Percentiles rank a stretch among this genome's conserved stretches.
These are phyloP conservation scores for Mormyrus iriodes DNA, from an alignment of 2,113 vertebrate species.

Conservation along the genomic window DNA sequence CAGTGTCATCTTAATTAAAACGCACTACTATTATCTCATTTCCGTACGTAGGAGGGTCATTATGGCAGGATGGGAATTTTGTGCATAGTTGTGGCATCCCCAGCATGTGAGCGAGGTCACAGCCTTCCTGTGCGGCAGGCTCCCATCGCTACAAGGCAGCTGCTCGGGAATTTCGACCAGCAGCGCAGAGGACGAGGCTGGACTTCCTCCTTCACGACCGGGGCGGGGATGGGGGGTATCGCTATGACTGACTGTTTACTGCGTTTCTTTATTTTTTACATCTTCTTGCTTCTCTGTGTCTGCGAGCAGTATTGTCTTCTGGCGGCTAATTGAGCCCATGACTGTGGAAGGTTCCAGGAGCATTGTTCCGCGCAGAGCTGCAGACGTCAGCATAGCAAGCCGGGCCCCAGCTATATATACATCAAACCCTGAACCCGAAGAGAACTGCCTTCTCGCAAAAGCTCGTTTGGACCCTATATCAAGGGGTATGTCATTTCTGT, in stretches of 20 bases:
- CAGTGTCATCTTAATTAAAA: not conserved
- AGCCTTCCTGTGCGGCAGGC: not conserved
- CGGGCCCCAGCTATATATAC: constrained; percentile 27
- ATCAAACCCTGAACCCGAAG: not conserved
- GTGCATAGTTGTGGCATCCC: not conserved
- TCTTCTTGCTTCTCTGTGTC: not conserved
- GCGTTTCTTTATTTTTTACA: not conserved
- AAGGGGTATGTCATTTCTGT: not conserved
- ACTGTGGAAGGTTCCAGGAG: not conserved
- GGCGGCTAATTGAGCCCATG: not conserved
- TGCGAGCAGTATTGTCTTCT: not conserved
- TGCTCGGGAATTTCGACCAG: not conserved
- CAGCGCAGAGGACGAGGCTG: not conserved
- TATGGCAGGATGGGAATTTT: not conserved
- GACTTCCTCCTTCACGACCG: not conserved
- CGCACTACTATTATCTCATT: not conserved
- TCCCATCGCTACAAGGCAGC: not conserved
- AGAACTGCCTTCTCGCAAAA: not conserved
- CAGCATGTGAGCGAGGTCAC: not conserved
- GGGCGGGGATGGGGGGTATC: not conserved
- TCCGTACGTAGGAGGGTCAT: not conserved
- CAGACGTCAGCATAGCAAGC: constrained; percentile 36
- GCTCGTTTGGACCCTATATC: not conserved
- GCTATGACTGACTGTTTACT: not conserved
- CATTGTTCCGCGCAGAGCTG: constrained; percentile 23